phyloP scores from a whole-genome alignment of 1,140 invertebrate species.

The Capitella teleta region DNA sequence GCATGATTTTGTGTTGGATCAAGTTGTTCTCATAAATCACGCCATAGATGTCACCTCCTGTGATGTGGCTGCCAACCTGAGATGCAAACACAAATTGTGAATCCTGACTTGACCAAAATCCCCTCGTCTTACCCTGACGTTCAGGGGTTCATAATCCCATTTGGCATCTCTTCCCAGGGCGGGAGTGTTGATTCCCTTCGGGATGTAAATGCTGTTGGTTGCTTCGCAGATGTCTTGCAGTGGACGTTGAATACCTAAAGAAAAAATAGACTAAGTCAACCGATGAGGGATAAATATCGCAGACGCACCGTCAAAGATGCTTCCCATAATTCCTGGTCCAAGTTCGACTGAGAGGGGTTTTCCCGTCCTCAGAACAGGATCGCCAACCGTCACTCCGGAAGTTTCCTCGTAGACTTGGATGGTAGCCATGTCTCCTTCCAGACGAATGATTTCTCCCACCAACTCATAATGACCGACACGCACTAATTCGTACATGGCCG shows the following conservation, averaged over 20 bases:
- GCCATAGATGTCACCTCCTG: constrained; percentile 94
- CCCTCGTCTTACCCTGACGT: constrained; percentile 64
- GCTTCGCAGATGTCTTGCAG: constrained; percentile 90
- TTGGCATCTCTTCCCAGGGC: constrained; percentile 65
- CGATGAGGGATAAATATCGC: background rate
- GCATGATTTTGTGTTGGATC: constrained; percentile 91
- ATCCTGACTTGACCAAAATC: too few species aligned
- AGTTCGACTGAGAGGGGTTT: constrained; percentile 97
- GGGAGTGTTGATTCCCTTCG: constrained; percentile 93
- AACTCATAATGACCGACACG: constrained; percentile 95
- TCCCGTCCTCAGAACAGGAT: constrained; percentile 94
- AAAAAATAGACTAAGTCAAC: constrained; percentile 2
- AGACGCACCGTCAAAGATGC: constrained; percentile 85
- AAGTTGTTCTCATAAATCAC: constrained; percentile 92
- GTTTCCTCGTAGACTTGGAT: constrained; percentile 99
- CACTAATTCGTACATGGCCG: constrained; percentile 99
- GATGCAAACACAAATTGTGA: constrained; percentile 3
- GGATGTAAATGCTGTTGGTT: constrained; percentile 95
- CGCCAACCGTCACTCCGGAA: constrained; percentile 97
- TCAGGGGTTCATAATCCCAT: constrained; percentile 85
- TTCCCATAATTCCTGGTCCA: constrained; percentile 97
- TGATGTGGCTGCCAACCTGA: constrained; percentile 85
- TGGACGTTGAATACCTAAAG: constrained; percentile 78
- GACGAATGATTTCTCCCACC: constrained; percentile 97
- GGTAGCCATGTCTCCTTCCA: constrained; percentile 98